These are phyloP conservation scores for Petrolisthes manimaculis DNA, from an alignment of 2,888 invertebrate species.

Conservation along the genomic window DNA sequence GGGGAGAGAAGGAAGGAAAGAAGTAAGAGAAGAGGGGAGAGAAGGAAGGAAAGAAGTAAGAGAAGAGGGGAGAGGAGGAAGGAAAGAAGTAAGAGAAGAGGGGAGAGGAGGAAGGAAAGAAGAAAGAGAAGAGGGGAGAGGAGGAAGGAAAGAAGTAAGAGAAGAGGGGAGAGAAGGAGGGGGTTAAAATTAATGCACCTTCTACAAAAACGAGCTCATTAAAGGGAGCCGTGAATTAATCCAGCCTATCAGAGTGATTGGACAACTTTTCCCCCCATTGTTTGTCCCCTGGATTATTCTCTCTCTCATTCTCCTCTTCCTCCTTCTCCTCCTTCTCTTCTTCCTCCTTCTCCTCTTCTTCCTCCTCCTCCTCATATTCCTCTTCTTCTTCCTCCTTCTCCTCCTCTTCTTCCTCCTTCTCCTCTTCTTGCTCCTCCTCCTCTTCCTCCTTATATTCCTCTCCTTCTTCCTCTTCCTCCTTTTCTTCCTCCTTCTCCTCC, in stretches of 20 bases:
- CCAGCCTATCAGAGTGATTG: conserved; percentile 40
- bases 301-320: neutral
- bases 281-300: neutral
- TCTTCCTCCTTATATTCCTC: too few species aligned
- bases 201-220: conserved; percentile 48
- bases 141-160: too few species aligned
- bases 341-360: neutral
- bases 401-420: too few species aligned
- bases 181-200: conserved; percentile 30
- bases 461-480: conserved; percentile 3
- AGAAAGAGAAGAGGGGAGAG: too few species aligned
- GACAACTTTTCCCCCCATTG: conserved; percentile 4
- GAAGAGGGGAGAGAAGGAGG: too few species aligned
- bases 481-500: conserved; percentile 23
- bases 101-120: too few species aligned
- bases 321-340: conserved; percentile 1
- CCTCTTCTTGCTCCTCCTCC: too few species aligned
- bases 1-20: too few species aligned
- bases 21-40: too few species aligned
- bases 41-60: neutral
- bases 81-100: neutral
- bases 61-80: neutral
- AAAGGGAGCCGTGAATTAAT: conserved; percentile 30
- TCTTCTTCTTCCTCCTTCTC: neutral
- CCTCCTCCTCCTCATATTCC: too few species aligned